Conservation (phyloP, 2,888 invertebrate species). For the Caprella mutica region DNA sequence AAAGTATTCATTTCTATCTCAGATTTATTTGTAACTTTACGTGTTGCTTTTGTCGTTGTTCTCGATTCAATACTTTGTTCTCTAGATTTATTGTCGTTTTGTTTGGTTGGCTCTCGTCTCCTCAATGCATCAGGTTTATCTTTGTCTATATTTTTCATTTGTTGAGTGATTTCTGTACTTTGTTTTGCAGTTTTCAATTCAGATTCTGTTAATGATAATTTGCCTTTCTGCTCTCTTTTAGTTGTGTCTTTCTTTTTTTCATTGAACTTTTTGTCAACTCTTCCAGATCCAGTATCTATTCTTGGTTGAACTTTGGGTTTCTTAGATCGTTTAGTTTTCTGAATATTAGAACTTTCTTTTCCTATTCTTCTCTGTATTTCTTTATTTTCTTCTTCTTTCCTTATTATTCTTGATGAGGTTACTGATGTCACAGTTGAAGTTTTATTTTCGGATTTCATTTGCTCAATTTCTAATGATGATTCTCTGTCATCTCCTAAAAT, state of each 20-base stretch:
- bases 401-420: background rate
- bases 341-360: background rate
- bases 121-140: no score
- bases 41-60: constrained; percentile 13
- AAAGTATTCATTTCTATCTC: background rate
- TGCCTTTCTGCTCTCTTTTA: constrained; percentile 16
- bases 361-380: background rate
- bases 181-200: no score
- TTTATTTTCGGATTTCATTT: constrained; percentile 15
- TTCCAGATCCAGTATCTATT: constrained; percentile 24
- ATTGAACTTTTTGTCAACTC: constrained; percentile 14
- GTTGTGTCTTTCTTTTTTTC: constrained; percentile 10
- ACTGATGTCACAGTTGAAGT: background rate
- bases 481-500: constrained; percentile 31
- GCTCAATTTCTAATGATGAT: constrained; percentile 31
- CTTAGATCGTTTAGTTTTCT: constrained; percentile 17
- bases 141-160: background rate
- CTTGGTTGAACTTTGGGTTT: constrained; percentile 29
- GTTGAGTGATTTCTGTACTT: constrained; percentile 17
- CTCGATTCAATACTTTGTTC: constrained; percentile 13
- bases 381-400: constrained; percentile 5
- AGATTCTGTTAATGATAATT: no score
- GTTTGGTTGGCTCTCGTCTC: constrained; percentile 6
- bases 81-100: constrained; percentile 16
- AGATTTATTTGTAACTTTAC: constrained; percentile 15